Conservation (phyloP, 23 tunicate species). For the Corella eumyota region DNA sequence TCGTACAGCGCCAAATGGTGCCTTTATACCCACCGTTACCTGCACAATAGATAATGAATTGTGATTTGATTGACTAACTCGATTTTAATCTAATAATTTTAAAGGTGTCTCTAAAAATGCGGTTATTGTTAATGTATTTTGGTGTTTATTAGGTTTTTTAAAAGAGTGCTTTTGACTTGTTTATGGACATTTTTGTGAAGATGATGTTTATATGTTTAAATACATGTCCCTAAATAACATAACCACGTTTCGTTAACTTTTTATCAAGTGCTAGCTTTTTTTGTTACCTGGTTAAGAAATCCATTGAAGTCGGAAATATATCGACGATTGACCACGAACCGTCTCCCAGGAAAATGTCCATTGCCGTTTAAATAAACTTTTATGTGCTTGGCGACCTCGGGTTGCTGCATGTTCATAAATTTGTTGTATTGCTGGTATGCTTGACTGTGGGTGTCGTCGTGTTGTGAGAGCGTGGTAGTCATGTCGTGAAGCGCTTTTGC, state of each 20-base stretch:
- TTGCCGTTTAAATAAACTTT: slow-evolving; percentile 87
- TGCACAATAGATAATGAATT: slow-evolving; percentile 13
- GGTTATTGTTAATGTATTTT: too few relatives aligned
- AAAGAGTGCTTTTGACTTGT: too few relatives aligned
- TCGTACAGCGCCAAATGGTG: slow-evolving; percentile 94
- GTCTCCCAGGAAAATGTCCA: slow-evolving; percentile 51
- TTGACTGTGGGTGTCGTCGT: not conserved
- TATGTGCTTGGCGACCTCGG: slow-evolving; percentile 78
- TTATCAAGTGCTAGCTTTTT: too few relatives aligned
- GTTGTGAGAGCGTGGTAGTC: too few relatives aligned
- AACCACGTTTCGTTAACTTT: too few relatives aligned
- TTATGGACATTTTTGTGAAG: too few relatives aligned
- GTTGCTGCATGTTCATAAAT: slow-evolving; percentile 58
- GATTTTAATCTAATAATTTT: too few relatives aligned
- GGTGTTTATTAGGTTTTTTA: too few relatives aligned
- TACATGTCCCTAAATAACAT: too few relatives aligned
- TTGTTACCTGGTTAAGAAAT: slow-evolving; percentile 71
- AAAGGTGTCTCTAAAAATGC: not conserved
- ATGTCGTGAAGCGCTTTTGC: too few relatives aligned
- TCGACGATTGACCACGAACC: slow-evolving; percentile 73
- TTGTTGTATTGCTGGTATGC: slow-evolving; percentile 10
- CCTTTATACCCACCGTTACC: slow-evolving; percentile 76
- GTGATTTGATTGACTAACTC: not conserved
- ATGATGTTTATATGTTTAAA: too few relatives aligned
- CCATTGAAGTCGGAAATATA: slow-evolving; percentile 74